Conservation (phyloP, 2,888 invertebrate species). For the Cantharis lateralis region DNA sequence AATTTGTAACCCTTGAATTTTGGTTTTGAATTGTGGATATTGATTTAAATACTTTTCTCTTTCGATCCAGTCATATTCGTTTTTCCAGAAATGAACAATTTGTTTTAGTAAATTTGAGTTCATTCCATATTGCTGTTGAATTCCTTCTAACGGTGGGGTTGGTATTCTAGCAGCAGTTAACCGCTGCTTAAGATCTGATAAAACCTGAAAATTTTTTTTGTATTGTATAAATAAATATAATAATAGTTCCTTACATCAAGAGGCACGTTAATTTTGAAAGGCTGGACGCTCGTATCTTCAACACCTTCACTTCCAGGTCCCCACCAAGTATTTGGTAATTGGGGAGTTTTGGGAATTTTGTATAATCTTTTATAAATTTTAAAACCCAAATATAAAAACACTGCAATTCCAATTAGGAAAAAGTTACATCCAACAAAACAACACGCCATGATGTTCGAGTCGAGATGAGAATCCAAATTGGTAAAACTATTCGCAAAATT, state of each 20-base stretch:
- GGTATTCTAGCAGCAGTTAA: slow-evolving; percentile 56
- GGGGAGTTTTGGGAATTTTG: not conserved
- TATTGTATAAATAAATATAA: not conserved
- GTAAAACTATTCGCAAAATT: no score
- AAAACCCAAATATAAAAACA: not conserved
- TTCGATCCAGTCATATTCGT: slow-evolving; percentile 68
- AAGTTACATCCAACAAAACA: not conserved
- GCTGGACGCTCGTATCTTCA: slow-evolving; percentile 61
- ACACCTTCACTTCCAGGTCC: slow-evolving; percentile 59
- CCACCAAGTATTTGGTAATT: slow-evolving; percentile 61
- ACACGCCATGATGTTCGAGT: not conserved
- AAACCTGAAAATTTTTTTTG: slow-evolving; percentile 38
- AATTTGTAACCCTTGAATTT: slow-evolving; percentile 70
- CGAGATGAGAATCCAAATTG: no score
- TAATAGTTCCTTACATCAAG: slow-evolving; percentile 58
- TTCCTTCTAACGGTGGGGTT: slow-evolving; percentile 64
- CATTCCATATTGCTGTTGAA: slow-evolving; percentile 80
- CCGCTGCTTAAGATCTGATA: slow-evolving; percentile 61
- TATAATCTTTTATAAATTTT: not conserved
- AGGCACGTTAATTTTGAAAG: slow-evolving; percentile 65
- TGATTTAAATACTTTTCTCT: slow-evolving; percentile 66
- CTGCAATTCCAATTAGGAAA: not conserved
- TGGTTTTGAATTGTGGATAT: slow-evolving; percentile 70
- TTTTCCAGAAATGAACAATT: slow-evolving; percentile 77
- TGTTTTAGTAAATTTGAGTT: slow-evolving; percentile 67